These are phyloP conservation scores for Syrphus vitripennis DNA, from an alignment of 2,888 invertebrate species.

Conservation along the genomic window DNA sequence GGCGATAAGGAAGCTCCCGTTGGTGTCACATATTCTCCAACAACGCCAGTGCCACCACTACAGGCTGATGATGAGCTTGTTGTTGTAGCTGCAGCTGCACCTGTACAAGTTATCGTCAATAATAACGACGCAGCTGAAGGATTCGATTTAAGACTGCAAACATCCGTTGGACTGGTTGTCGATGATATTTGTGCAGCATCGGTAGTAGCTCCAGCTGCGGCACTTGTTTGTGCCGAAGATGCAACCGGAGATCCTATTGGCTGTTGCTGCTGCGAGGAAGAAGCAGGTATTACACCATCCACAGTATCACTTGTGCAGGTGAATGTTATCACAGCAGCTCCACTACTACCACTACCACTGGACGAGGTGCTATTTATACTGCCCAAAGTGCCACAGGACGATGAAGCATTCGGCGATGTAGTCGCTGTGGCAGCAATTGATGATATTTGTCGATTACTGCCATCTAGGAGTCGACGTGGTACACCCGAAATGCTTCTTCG, in stretches of 20 bases:
- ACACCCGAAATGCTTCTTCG: conserved; percentile 81
- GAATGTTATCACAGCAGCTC: conserved; percentile 78
- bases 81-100: conserved; percentile 59
- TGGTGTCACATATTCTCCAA: conserved; percentile 73
- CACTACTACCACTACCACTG: conserved; percentile 78
- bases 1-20: conserved; percentile 78
- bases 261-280: background rate
- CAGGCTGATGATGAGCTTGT: conserved; percentile 40
- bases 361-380: conserved; percentile 79
- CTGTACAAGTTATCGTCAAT: conserved; percentile 77
- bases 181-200: conserved; percentile 77
- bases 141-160: conserved; percentile 79
- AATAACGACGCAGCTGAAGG: conserved; percentile 79
- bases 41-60: conserved; percentile 68
- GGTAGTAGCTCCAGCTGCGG: conserved; percentile 40
- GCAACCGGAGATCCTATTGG: conserved; percentile 62
- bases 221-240: conserved; percentile 59
- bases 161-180: conserved; percentile 80
- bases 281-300: conserved; percentile 65
- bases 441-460: conserved; percentile 78
- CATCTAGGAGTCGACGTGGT: conserved; percentile 80
- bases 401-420: conserved; percentile 73
- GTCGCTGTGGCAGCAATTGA: conserved; percentile 75
- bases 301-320: conserved; percentile 76
- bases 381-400: conserved; percentile 77